Percentiles rank a stretch among this genome's conserved stretches.
Evolutionary conservation across 2,113 vertebrate genomes (phyloP).

Genomic region (Stegastes partitus): DNA sequence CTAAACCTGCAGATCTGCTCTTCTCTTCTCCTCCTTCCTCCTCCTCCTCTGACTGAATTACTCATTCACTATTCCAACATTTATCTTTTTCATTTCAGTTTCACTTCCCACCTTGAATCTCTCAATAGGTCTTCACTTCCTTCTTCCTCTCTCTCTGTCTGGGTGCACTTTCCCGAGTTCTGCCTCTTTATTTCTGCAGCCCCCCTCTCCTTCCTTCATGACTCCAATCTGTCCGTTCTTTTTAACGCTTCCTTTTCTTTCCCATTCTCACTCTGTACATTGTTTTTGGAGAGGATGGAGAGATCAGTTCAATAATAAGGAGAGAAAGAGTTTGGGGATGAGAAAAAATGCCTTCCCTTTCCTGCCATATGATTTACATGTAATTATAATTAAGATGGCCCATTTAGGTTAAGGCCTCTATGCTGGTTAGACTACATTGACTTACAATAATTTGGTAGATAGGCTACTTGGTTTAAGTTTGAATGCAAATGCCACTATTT

Average conservation of each 20-base stretch:
- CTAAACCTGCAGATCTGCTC: neutral
- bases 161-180: neutral
- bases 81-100: neutral
- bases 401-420: too few species aligned
- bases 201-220: neutral
- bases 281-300: slow-evolving; percentile 18
- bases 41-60: slow-evolving; percentile 6
- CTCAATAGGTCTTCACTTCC: neutral
- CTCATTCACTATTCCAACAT: slow-evolving; percentile 7
- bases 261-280: neutral
- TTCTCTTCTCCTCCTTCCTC: slow-evolving; percentile 1
- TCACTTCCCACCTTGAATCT: slow-evolving; percentile 7
- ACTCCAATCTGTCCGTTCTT: neutral
- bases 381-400: too few species aligned
- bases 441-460: too few species aligned
- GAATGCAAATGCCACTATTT: too few species aligned
- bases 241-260: neutral
- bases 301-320: neutral
- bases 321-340: too few species aligned
- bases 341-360: too few species aligned
- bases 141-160: neutral
- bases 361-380: too few species aligned
- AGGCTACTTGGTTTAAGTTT: too few species aligned
- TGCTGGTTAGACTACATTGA: too few species aligned
- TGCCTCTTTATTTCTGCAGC: neutral